Evolutionary conservation across 2,888 invertebrate species (phyloP), one percentile per base, ranked within the genome.

Genomic region (Xestia sexstrigata): DNA sequence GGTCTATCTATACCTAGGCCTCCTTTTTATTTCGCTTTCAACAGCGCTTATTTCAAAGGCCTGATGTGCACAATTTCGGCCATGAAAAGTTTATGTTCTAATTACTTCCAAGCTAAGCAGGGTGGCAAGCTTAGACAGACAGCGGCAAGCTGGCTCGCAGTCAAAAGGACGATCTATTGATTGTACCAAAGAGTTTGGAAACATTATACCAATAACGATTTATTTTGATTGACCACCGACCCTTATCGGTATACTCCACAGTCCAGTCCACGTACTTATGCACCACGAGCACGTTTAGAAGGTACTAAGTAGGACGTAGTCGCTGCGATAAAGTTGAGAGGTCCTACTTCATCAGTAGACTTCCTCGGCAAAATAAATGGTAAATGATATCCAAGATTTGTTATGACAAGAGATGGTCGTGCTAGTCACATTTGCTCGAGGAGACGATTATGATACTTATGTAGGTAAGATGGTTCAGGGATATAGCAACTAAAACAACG

Each of bases 401-500:
- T 68, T 30, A 2, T 69, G 13, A 47, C n/a, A 47, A 20, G 23
- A 30, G 23, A 30, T 66, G 55, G 67, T 78, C 58, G 2, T 47
- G 26, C 30, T 68, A 68, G 47, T 4, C 39, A 30, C 45, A 47
- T 35, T 45, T 39, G 15, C 20, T 45, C 20, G 45, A 45, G 60
- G 35, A 30, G 23, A n/a, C 20, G 8, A 11, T 63, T 42, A 5
- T 63, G 60, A 52, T 35, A 81, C 60, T 23, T 65, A 20, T 7
- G 17, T 23, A 35, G 15, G 55, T 23, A 35, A 20, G 55, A 35
- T 67, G 55, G 47, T 55, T 35, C 0, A 52, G 2, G 49, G 49
- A 62, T 35, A 52, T 30, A 60, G 1, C 15, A 60, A 45, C 26
- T 70, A 47, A 66, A 70, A 70, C 66, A 80, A 76, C 66, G 6